phyloP scores from a whole-genome alignment of 2,113 vertebrate genomes.

The Uropsilus gracilis region DNA sequence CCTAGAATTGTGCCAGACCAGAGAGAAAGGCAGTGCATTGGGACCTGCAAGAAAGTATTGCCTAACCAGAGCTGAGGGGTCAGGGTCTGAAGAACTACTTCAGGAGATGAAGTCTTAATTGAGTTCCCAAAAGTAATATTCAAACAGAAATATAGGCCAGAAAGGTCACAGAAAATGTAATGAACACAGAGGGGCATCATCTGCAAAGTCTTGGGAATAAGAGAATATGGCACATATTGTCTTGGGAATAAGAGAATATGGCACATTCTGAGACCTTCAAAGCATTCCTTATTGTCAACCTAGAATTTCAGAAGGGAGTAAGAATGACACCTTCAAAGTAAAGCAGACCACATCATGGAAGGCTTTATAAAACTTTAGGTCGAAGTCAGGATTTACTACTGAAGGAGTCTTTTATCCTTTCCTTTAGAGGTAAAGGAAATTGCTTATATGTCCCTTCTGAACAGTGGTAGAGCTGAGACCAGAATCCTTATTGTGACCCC shows the following conservation, averaged over 20 bases:
- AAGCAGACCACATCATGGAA: background rate
- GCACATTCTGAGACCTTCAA: background rate
- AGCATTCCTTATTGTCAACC: background rate
- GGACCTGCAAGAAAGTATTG: background rate
- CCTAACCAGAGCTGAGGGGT: background rate
- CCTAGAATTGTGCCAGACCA: background rate
- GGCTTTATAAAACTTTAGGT: background rate
- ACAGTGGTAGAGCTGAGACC: background rate
- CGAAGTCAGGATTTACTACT: background rate
- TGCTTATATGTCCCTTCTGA: background rate
- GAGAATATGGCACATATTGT: background rate
- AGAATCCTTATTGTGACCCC: background rate
- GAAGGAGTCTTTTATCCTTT: no score
- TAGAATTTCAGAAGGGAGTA: background rate
- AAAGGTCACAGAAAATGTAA: background rate
- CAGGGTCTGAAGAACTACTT: background rate
- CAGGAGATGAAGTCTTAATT: background rate
- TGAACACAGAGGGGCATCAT: background rate
- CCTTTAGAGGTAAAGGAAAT: background rate
- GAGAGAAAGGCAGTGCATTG: background rate
- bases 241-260: background rate
- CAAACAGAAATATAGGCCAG: background rate
- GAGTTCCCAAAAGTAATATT: background rate
- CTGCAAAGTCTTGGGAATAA: background rate
- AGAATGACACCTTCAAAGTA: background rate